Evolutionary conservation across 2,888 invertebrate genomes (phyloP), one percentile per base, ranked within the genome.

Genomic region (Limnephilus lunatus): DNA sequence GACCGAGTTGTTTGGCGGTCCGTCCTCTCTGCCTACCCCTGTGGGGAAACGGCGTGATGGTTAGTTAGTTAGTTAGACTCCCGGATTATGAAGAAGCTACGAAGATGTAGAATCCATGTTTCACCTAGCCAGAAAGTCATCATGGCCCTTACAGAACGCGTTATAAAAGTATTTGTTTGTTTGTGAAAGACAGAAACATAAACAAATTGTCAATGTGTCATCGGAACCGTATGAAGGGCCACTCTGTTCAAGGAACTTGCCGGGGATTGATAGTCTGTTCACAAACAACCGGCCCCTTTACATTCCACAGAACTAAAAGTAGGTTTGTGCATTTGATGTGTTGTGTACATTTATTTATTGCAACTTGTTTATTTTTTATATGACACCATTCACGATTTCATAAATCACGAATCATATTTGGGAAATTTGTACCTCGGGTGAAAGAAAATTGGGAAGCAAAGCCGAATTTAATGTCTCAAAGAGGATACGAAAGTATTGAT

Each of bases 121-220:
- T 68, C 19, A 5, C 68, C 0, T n/a, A 25, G 68, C 68, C 68
- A 25, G 68, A 9, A 25, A 53, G 68, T n/a, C 68, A 68, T 19
- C 68, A n/a, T 68, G 68, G n/a, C 68, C 68, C 68, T 68, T n/a
- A 68, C 19, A 68, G 68, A 68, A 9, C 25, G 68, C 68, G 68
- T 68, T 68, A 68, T 68, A 25, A 68, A n/a, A 68, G 25, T n/a
- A 25, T 68, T 25, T 86, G 85, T 85, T 85, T 44, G 31, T 86
- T 48, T 53, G 44, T 44, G 35, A 31, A 32, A 32, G 83, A 19
- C 35, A 39, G n/a, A 15, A 35, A 86, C 86, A 86, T 86, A 48
- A 48, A 86, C 86, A 83, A n/a, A 53, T 19, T 48, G 86, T 86
- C 86, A 15, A 44, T 44, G 86, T 53, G 86, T 48, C 86, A 86